Percentiles rank a stretch among this genome's conserved stretches.
phyloP scores from a whole-genome alignment of 23 tunicate species.

The Styela clava region DNA sequence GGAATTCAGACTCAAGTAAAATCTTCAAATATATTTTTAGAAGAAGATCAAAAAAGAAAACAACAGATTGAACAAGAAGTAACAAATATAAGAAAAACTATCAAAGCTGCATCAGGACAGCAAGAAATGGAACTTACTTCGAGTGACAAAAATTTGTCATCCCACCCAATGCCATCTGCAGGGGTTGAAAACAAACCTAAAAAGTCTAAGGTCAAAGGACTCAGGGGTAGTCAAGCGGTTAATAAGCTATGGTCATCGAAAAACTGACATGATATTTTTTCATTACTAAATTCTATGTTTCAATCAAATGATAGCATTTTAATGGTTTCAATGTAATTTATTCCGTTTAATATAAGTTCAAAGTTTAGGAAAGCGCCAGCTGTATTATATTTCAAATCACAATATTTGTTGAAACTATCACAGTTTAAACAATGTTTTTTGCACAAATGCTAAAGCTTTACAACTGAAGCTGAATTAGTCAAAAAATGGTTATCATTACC shows the following conservation, averaged over 20 bases:
- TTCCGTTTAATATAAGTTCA: too few species aligned
- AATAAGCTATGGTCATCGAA: conserved; percentile 28
- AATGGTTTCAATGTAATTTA: too few species aligned
- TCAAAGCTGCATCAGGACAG: conserved; percentile 10
- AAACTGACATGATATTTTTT: not conserved
- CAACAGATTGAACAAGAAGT: conserved; percentile 63
- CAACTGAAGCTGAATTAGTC: too few species aligned
- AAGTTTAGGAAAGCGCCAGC: too few species aligned
- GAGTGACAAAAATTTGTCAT: not conserved
- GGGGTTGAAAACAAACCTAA: conserved; percentile 81
- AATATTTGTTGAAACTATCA: too few species aligned
- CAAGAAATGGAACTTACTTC: conserved; percentile 22
- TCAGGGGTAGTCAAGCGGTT: conserved; percentile 24
- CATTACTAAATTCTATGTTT: too few species aligned
- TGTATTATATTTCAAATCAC: too few species aligned
- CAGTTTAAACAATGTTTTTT: too few species aligned
- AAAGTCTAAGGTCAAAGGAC: conserved; percentile 79
- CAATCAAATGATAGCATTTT: too few species aligned
- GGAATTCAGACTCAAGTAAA: conserved; percentile 56
- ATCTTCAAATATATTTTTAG: conserved; percentile 46
- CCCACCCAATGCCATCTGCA: conserved; percentile 69
- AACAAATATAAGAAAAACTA: conserved; percentile 5
- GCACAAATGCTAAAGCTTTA: too few species aligned
- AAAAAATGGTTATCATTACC: too few species aligned
- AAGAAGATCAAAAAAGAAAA: conserved; percentile 46